Evolutionary conservation across 2,113 vertebrate species (phyloP).

Genomic region (Chlamydotis undulata): DNA sequence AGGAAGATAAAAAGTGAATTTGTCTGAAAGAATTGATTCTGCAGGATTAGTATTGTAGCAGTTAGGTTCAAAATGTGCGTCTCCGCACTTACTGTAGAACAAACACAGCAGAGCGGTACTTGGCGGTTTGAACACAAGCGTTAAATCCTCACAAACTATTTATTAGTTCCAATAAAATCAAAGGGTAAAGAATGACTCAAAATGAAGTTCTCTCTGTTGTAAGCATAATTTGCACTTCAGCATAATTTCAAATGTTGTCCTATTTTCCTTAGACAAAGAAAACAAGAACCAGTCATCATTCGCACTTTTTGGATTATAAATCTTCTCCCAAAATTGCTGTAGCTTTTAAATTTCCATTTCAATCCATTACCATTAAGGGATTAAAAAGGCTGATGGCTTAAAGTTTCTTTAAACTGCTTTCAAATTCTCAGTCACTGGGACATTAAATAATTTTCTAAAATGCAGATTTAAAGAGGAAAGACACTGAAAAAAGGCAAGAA

Average conservation of each 20-base stretch:
- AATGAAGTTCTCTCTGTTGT: neutral
- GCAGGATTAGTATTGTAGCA: neutral
- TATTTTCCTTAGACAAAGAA: conserved; percentile 10
- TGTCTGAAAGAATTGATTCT: conserved; percentile 16
- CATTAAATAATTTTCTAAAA: neutral
- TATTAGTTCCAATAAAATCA: conserved; percentile 29
- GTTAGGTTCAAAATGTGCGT: neutral
- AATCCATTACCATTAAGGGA: conserved; percentile 23
- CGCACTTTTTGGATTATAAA: conserved; percentile 29
- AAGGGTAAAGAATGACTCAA: neutral
- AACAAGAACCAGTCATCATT: neutral
- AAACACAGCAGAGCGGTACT: neutral
- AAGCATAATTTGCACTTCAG: conserved; percentile 2
- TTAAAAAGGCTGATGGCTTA: neutral
- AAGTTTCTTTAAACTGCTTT: conserved; percentile 38
- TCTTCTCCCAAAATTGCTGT: neutral
- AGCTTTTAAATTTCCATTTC: conserved; percentile 39
- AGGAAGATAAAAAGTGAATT: conserved; percentile 1
- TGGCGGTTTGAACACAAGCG: neutral
- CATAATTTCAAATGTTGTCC: neutral
- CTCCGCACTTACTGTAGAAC: neutral
- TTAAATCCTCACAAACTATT: neutral
- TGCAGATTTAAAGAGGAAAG: conserved; percentile 7
- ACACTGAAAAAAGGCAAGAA: neutral
- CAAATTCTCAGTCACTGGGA: conserved; percentile 3